Conservation (phyloP, 2,888 invertebrate species). For the Acronicta aceris region DNA sequence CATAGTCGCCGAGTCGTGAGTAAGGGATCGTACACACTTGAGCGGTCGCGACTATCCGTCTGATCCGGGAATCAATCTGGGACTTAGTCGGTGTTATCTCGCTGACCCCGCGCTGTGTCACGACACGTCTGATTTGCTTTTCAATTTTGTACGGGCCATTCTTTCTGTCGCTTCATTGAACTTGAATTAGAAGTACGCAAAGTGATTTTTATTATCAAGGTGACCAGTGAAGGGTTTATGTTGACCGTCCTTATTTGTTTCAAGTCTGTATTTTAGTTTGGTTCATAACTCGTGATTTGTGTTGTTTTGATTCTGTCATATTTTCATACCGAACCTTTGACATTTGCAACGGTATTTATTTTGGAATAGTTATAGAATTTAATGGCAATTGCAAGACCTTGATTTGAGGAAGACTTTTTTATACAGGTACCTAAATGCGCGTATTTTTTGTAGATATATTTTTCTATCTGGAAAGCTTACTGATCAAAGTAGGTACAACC, state of each 20-base stretch:
- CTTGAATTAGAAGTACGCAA: constrained; percentile 50
- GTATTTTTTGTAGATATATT: no score
- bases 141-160: constrained; percentile 72
- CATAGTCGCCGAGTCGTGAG: constrained; percentile 81
- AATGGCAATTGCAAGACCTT: no score
- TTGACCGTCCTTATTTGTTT: background rate
- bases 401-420: no score
- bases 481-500: no score
- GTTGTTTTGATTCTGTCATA: no score
- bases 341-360: no score
- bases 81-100: constrained; percentile 83
- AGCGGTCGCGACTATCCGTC: constrained; percentile 73
- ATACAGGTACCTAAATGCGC: no score
- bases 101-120: constrained; percentile 82
- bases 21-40: constrained; percentile 84
- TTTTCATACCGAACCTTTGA: no score
- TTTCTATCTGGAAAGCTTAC: no score
- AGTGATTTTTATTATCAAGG: constrained; percentile 44
- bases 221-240: constrained; percentile 31
- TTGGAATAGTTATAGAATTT: no score
- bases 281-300: no score
- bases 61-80: constrained; percentile 88
- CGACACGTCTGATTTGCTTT: constrained; percentile 78
- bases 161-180: constrained; percentile 54
- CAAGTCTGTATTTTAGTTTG: no score